Conservation (phyloP, 2,888 invertebrate genomes). For the Phorcus lineatus region DNA sequence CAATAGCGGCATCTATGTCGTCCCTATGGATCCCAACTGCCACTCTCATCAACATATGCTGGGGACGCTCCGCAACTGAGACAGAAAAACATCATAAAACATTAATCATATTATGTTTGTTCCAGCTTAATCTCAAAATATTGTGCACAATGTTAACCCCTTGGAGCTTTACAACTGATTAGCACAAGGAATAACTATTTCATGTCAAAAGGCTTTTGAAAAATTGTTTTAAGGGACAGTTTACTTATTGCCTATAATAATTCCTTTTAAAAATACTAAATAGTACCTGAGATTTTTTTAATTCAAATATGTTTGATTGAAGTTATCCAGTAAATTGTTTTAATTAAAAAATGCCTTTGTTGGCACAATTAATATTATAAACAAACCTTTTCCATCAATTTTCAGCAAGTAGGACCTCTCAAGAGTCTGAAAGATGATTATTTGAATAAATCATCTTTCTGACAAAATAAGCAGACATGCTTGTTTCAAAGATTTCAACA, state of each 20-base stretch:
- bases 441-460: neutral
- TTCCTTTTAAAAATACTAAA: too few species aligned
- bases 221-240: too few species aligned
- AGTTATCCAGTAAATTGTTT: too few species aligned
- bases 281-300: too few species aligned
- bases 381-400: slow-evolving; percentile 85
- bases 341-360: too few species aligned
- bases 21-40: slow-evolving; percentile 96
- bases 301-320: too few species aligned
- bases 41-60: slow-evolving; percentile 99
- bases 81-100: slow-evolving; percentile 17
- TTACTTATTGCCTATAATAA: too few species aligned
- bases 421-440: slow-evolving; percentile 81
- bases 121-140: neutral
- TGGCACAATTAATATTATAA: too few species aligned
- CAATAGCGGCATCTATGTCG: slow-evolving; percentile 92
- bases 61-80: slow-evolving; percentile 92
- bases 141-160: too few species aligned
- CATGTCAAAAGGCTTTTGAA: too few species aligned
- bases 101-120: neutral
- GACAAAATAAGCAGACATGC: neutral
- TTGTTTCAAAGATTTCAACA: neutral
- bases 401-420: slow-evolving; percentile 95
- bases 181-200: too few species aligned
- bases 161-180: too few species aligned